Conservation (phyloP, 1,140 invertebrate genomes). For the Ostrea edulis region DNA sequence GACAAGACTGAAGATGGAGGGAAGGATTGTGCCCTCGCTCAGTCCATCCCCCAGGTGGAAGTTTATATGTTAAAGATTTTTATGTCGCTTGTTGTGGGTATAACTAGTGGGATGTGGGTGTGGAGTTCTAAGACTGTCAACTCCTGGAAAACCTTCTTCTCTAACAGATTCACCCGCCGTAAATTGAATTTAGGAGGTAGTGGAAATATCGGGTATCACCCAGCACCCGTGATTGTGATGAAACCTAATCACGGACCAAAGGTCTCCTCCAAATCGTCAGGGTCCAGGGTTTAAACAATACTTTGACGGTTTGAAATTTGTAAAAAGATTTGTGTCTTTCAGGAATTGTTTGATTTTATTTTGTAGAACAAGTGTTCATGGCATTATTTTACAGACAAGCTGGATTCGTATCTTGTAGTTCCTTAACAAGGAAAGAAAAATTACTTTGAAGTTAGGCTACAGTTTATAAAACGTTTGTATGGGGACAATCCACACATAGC, state of each 20-base stretch:
- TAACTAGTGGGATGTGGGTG: conserved; percentile 81
- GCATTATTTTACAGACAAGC: conserved; percentile 1
- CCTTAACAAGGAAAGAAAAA: not conserved
- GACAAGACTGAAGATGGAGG: conserved; percentile 39
- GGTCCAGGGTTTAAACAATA: conserved; percentile 45
- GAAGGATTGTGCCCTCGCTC: conserved; percentile 73
- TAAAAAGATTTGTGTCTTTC: conserved; percentile 21
- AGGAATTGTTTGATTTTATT: conserved; percentile 1
- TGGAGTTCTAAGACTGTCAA: conserved; percentile 77
- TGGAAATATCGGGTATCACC: conserved; percentile 68
- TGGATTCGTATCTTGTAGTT: not conserved
- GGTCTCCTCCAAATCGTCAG: conserved; percentile 66
- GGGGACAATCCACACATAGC: conserved; percentile 16
- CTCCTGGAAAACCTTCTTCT: conserved; percentile 77
- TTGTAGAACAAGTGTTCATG: conserved; percentile 26
- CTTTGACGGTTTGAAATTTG: not conserved
- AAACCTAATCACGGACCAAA: conserved; percentile 68
- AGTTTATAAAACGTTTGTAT: conserved; percentile 2
- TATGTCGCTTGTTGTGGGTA: conserved; percentile 82
- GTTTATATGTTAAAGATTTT: conserved; percentile 84
- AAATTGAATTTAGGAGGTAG: conserved; percentile 66
- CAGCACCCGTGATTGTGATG: conserved; percentile 71
- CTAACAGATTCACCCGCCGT: conserved; percentile 69
- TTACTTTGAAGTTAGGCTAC: not conserved
- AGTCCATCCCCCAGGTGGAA: conserved; percentile 79